A percentile compares a stretch with the other conserved stretches of the same genome.
Evolutionary conservation across 2,797 vertebrate genomes (phyloP).

Genomic region (Yasuhikotakia modesta): DNA sequence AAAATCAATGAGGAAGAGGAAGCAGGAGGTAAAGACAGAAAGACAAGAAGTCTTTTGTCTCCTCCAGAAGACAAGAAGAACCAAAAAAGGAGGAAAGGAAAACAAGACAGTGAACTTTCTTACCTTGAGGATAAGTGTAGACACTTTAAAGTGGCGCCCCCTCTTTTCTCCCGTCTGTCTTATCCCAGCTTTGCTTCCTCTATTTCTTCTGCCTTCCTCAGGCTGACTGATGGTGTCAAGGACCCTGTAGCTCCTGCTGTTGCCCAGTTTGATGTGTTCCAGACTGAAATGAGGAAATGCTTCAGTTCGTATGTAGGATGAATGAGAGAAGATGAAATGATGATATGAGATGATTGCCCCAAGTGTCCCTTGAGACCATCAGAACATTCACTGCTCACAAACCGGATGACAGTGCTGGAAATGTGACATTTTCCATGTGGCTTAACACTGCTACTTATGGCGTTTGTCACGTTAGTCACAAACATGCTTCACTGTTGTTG

Average conservation of each 20-base stretch:
- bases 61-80: constrained; percentile 6
- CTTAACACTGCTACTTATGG: neutral
- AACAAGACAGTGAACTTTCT: neutral
- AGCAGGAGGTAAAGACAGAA: neutral
- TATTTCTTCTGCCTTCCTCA: constrained; percentile 5
- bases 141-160: neutral
- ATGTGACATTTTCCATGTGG: neutral
- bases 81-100: too few relatives aligned
- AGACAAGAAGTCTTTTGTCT: neutral
- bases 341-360: constrained; percentile 6
- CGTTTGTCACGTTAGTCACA: constrained; percentile 7
- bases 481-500: constrained; percentile 10
- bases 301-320: constrained; percentile 22
- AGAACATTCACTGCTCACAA: neutral
- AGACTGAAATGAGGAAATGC: constrained; percentile 11
- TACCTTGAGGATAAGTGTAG: neutral
- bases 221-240: constrained; percentile 15
- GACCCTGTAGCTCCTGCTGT: constrained; percentile 4
- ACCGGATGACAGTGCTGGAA: neutral
- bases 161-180: neutral
- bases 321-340: constrained; percentile 6
- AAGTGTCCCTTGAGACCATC: constrained; percentile 3
- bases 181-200: constrained; percentile 1
- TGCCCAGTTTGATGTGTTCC: constrained; percentile 29
- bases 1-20: constrained; percentile 25